Percentiles rank a stretch among this genome's conserved stretches.
Conservation (phyloP, 2,797 vertebrate genomes). For the Benthosema pterotum region DNA sequence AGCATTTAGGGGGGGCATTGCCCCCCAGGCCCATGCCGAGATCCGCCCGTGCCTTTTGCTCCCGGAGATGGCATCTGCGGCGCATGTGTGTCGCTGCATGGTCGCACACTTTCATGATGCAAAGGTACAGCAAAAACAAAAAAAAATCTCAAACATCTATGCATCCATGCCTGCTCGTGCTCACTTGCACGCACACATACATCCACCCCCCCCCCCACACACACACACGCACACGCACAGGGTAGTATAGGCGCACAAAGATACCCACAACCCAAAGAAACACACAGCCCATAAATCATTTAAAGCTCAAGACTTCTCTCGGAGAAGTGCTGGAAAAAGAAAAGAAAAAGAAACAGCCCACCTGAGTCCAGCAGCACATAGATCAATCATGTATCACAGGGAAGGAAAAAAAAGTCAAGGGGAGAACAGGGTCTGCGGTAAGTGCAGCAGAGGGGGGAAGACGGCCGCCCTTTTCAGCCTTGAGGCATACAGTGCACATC, state of each 20-base stretch:
- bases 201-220: slow-evolving; percentile 38
- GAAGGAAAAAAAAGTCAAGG: slow-evolving; percentile 58
- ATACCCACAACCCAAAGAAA: slow-evolving; percentile 47
- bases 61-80: no score
- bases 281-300: slow-evolving; percentile 73
- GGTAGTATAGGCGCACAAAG: slow-evolving; percentile 26
- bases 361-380: slow-evolving; percentile 68
- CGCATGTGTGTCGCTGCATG: slow-evolving; percentile 15
- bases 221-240: slow-evolving; percentile 24
- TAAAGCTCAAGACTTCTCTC: slow-evolving; percentile 62
- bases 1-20: no score
- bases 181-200: slow-evolving; percentile 40
- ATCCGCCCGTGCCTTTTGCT: no score
- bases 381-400: slow-evolving; percentile 75
- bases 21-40: no score
- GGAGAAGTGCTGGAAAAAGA: slow-evolving; percentile 64
- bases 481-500: no score
- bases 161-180: slow-evolving; percentile 19
- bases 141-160: slow-evolving; percentile 36
- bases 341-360: slow-evolving; percentile 58
- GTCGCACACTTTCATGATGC: slow-evolving; percentile 41
- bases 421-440: slow-evolving; percentile 63
- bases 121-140: slow-evolving; percentile 46
- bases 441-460: neutral
- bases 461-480: no score